Base-by-base conservation (phyloP, 1,140 invertebrate species). In the Rhagoletis pomonella region DNA sequence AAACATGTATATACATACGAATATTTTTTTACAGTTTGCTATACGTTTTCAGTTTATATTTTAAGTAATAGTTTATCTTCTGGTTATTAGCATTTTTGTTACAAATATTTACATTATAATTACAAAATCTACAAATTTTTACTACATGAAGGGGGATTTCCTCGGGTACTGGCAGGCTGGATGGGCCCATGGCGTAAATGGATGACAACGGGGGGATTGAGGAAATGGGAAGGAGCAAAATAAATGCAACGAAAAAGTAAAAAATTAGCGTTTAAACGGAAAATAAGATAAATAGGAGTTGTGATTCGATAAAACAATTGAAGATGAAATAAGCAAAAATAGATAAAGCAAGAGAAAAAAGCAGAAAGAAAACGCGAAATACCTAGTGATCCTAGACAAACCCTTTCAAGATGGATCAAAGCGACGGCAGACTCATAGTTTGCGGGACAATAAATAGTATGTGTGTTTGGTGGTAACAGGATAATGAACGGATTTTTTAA, bases 121-220 rank as follows among this genome's bases (percentile, higher is more conserved):
- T 87, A 73, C 65, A 73, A 42, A 64, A 73, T 87, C 47, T 73
- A 92, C 91, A 91, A 91, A 88, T 69, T 91, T 92, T 90, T 86
- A 89, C 90, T 90, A 91, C 84, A 92, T 93, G 92, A 93, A 93
- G 92, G 90, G 86, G 90, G 89, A 89, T 87, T 86, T 89, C 85
- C 85, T 17, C 89, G 92, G 93, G 91, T 88, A 58, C 90, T 94
- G 94, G 95, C 93, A 94, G 94, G 94, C 94, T 94, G 94, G 91
- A 94, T 85, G 86, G 94, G 93, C 94, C 93, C 90, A 89, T 95
- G 94, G 94, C 94, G 44, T 84, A 44, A 88, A 65, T 73, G 87
- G 91, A 88, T 89, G 47, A 88, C 73, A 81, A 88, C 58, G 62
- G 89, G 88, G 88, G 86, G 65, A 47, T 69, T 84, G 7, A 86